Conservation (phyloP, 2,797 vertebrate species). For the Pelochelys cantorii region DNA sequence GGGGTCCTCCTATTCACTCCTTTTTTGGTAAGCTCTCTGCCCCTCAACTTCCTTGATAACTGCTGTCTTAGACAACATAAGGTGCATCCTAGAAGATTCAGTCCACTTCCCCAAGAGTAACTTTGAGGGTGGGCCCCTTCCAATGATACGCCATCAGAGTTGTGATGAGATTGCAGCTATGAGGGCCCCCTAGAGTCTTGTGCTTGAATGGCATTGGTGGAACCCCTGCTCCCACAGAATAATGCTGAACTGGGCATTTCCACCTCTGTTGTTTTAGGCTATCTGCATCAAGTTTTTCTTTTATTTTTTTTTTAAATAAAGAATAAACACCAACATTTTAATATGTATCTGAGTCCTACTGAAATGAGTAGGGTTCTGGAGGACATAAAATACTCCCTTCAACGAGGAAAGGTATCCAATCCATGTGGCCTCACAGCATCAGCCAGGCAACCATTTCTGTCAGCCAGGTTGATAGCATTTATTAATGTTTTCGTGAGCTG, state of each 20-base stretch:
- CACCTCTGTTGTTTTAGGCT: background rate
- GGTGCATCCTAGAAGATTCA: accelerated
- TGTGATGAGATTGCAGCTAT: background rate
- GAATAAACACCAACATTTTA: too few species aligned
- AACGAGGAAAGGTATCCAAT: background rate
- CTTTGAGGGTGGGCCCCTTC: background rate
- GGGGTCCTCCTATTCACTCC: background rate
- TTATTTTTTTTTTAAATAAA: background rate
- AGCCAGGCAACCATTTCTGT: background rate
- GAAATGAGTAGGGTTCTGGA: background rate
- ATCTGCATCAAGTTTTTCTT: background rate
- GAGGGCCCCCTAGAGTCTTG: background rate
- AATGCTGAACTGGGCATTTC: background rate
- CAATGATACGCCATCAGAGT: background rate
- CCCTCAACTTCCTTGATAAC: background rate
- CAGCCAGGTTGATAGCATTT: background rate
- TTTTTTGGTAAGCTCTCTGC: background rate
- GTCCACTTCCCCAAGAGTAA: accelerated
- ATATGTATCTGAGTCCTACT: too few species aligned
- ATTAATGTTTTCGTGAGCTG: background rate
- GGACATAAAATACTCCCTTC: background rate
- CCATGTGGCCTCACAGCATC: background rate
- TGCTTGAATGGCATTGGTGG: background rate
- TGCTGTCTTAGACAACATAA: background rate
- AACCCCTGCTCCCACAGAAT: background rate